A percentile compares a stretch with the other conserved stretches of the same genome.
phyloP scores from a whole-genome alignment of 1,140 invertebrate species.

The Centruroides vittatus region DNA sequence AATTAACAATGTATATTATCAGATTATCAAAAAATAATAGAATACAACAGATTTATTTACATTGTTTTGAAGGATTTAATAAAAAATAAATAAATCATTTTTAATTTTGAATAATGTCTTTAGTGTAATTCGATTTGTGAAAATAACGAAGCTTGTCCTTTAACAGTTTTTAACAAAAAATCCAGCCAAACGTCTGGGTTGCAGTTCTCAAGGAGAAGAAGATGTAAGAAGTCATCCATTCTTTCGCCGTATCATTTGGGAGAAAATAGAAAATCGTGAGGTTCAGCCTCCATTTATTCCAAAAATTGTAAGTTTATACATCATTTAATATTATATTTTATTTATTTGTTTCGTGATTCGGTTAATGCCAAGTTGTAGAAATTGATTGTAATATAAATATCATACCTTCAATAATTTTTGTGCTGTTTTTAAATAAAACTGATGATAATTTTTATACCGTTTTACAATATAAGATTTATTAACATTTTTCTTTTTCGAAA shows the following conservation, averaged over 20 bases:
- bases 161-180: slow-evolving; percentile 83
- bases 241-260: slow-evolving; percentile 96
- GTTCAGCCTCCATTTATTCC: slow-evolving; percentile 98
- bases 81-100: too few species aligned
- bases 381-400: too few species aligned
- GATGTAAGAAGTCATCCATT: slow-evolving; percentile 91
- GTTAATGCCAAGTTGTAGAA: neutral
- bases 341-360: neutral
- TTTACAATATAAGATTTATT: too few species aligned
- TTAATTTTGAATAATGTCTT: too few species aligned
- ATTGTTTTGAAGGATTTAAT: too few species aligned
- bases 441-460: too few species aligned
- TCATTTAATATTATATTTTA: neutral
- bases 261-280: slow-evolving; percentile 85
- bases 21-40: too few species aligned
- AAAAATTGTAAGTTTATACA: slow-evolving; percentile 68
- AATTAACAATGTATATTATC: too few species aligned
- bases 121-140: too few species aligned
- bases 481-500: neutral
- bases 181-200: slow-evolving; percentile 84
- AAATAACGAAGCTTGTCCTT: slow-evolving; percentile 5
- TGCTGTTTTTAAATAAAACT: too few species aligned
- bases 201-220: slow-evolving; percentile 70
- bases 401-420: too few species aligned
- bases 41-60: too few species aligned